Evolutionary conservation across 53 echinoderm and acorn worm genomes (phyloP).

Genomic region (Temnopleurus reevesii): DNA sequence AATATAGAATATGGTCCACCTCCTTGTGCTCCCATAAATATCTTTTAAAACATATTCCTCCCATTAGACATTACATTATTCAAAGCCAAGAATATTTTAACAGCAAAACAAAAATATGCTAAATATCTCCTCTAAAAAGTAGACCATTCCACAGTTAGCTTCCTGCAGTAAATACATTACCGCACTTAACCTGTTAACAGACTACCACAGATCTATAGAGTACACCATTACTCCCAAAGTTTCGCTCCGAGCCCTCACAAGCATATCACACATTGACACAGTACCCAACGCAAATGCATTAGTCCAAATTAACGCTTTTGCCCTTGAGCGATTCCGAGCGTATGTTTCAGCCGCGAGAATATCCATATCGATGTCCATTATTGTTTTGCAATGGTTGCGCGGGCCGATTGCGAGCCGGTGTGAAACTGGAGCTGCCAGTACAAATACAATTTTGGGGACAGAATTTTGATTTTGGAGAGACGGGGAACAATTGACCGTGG

Average conservation of each 20-base stretch:
- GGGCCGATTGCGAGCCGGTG: background rate
- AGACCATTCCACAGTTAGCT: background rate
- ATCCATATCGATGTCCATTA: slow-evolving; percentile 47
- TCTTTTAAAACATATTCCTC: too few species aligned
- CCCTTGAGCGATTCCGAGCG: slow-evolving; percentile 43
- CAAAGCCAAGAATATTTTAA: too few species aligned
- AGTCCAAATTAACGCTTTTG: slow-evolving; percentile 49
- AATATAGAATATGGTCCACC: too few species aligned
- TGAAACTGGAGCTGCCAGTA: background rate
- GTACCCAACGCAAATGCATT: slow-evolving; percentile 56
- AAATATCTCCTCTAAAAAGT: slow-evolving; percentile 85
- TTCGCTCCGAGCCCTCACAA: slow-evolving; percentile 37
- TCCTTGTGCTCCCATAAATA: too few species aligned
- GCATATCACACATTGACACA: slow-evolving; percentile 24
- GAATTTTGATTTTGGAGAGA: background rate
- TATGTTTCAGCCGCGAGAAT: slow-evolving; percentile 8
- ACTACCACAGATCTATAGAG: background rate
- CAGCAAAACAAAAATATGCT: too few species aligned
- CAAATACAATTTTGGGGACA: slow-evolving; percentile 40
- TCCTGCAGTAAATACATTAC: slow-evolving; percentile 13
- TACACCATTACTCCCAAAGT: slow-evolving; percentile 23
- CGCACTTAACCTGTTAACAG: slow-evolving; percentile 14
- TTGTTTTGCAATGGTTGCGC: slow-evolving; percentile 38
- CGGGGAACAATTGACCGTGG: background rate
- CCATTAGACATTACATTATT: too few species aligned